Evolutionary conservation across 1,140 invertebrate genomes (phyloP).

Genomic region (Cardiocondyla obscurior): DNA sequence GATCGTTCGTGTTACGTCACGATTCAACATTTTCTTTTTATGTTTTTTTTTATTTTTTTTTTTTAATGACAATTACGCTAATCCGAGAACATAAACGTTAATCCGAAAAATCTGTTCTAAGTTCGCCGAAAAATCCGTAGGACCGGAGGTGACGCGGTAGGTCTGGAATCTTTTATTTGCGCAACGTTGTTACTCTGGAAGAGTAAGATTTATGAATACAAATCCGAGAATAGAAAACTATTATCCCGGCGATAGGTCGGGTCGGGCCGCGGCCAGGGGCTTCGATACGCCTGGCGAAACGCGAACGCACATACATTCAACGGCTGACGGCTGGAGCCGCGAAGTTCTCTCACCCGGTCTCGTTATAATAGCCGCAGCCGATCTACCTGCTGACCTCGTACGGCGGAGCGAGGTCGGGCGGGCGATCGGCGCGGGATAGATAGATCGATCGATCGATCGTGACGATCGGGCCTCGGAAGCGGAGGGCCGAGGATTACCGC

Average conservation of each 20-base stretch:
- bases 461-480: conserved; percentile 52
- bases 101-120: background rate
- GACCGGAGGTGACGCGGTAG: background rate
- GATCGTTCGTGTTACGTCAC: background rate
- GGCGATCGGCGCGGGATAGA: conserved; percentile 32
- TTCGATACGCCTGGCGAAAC: conserved; percentile 1
- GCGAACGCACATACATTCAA: background rate
- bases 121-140: background rate
- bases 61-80: background rate
- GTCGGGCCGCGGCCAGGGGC: background rate
- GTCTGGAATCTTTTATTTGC: background rate
- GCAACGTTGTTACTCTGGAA: background rate
- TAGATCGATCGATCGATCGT: conserved; percentile 57
- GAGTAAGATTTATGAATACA: conserved; percentile 37
- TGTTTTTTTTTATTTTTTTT: too few species aligned
- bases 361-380: conserved; percentile 50
- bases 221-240: conserved; percentile 3
- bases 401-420: background rate
- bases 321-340: background rate
- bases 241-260: conserved; percentile 3
- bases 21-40: background rate
- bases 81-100: background rate
- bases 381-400: conserved; percentile 54
- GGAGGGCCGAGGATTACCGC: conserved; percentile 42
- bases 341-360: conserved; percentile 40